These are phyloP conservation scores for Saimiri boliviensis DNA, from an alignment of 2,113 vertebrate genomes.

Conservation along the genomic window DNA sequence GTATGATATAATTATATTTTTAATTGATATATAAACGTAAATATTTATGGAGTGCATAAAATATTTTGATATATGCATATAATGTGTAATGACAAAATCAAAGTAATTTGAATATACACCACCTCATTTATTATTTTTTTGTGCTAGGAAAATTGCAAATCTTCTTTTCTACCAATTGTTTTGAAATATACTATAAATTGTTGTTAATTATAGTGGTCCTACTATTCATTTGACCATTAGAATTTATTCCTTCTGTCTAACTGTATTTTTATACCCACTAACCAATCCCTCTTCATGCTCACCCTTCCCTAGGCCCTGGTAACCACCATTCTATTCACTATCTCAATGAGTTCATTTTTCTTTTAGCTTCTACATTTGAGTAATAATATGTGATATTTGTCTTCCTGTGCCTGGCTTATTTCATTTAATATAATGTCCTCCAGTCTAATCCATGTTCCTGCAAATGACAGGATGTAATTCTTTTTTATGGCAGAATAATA, in stretches of 20 bases:
- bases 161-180: background rate
- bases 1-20: background rate
- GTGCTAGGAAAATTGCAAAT: background rate
- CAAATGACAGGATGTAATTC: too few relatives aligned
- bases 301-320: too few relatives aligned
- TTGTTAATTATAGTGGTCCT: background rate
- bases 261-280: background rate
- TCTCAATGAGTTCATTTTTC: background rate
- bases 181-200: background rate
- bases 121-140: background rate
- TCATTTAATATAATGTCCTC: too few relatives aligned
- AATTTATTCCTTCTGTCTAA: background rate
- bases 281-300: background rate
- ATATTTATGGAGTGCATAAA: too few relatives aligned
- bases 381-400: too few relatives aligned
- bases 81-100: too few relatives aligned
- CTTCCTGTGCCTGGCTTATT: too few relatives aligned
- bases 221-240: background rate
- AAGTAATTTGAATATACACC: background rate
- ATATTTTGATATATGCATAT: too few relatives aligned
- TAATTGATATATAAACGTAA: background rate
- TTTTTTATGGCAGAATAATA: too few relatives aligned
- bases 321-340: background rate
- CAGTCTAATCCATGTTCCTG: too few relatives aligned
- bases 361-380: background rate